These are phyloP conservation scores for Bimastos eiseni DNA, from an alignment of 2,888 invertebrate species.

Conservation along the genomic window DNA sequence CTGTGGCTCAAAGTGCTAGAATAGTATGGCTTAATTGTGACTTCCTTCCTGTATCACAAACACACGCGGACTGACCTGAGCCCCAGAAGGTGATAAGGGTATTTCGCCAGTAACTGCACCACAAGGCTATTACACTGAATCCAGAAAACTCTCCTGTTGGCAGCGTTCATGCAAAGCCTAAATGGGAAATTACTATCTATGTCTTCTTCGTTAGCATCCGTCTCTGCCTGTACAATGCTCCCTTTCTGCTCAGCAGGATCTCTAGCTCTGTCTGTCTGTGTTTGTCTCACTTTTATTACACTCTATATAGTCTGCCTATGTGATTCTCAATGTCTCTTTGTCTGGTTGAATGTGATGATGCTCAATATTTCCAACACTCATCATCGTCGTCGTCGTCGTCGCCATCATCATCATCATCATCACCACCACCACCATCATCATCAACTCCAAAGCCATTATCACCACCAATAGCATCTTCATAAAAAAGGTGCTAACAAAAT, in stretches of 20 bases:
- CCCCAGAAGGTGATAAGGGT: not conserved
- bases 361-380: not conserved
- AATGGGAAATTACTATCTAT: not conserved
- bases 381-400: not conserved
- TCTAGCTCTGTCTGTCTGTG: not conserved
- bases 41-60: not conserved
- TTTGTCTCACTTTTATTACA: not conserved
- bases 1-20: not conserved
- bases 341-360: not conserved
- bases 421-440: not conserved
- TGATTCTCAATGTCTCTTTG: not conserved
- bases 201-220: not conserved
- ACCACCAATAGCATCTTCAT: too few relatives aligned
- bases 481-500: too few relatives aligned
- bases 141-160: not conserved
- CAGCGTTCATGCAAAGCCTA: not conserved
- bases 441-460: too few relatives aligned
- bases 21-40: not conserved
- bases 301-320: not conserved
- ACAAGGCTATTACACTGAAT: not conserved
- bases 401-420: not conserved
- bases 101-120: not conserved
- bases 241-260: not conserved
- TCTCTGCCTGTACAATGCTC: not conserved
- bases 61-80: not conserved